Evolutionary conservation across 1,140 invertebrate species (phyloP).

Genomic region (Potamilus streckersoni): DNA sequence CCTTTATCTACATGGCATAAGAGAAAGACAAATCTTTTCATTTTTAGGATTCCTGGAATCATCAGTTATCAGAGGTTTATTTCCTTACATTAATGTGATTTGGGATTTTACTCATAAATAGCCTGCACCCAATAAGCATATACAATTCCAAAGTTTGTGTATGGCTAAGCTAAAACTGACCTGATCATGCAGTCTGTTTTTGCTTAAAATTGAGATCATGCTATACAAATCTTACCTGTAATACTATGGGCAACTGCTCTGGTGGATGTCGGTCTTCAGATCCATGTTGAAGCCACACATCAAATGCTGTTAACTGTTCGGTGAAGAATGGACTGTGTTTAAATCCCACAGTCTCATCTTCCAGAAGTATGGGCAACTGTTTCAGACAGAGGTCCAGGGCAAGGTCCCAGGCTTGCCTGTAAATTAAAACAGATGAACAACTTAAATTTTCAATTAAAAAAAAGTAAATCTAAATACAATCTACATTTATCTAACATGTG

Average conservation of each 20-base stretch:
- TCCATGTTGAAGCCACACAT: constrained; percentile 90
- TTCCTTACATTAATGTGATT: no score
- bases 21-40: no score
- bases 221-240: constrained; percentile 76
- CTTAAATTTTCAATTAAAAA: not conserved
- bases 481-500: no score
- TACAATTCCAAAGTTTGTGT: no score
- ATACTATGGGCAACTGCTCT: constrained; percentile 96
- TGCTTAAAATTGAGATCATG: not conserved
- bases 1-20: no score
- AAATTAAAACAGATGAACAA: constrained; percentile 60
- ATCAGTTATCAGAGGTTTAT: no score
- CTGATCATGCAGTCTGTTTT: not conserved
- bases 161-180: no score
- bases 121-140: no score
- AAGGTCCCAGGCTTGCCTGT: constrained; percentile 97
- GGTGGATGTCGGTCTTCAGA: constrained; percentile 84
- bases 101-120: no score
- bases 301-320: constrained; percentile 98
- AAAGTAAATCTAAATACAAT: no score
- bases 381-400: constrained; percentile 92
- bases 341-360: constrained; percentile 54
- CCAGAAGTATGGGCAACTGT: constrained; percentile 82
- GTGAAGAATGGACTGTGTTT: constrained; percentile 89
- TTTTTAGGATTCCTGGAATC: no score